Percentiles rank a stretch among this genome's conserved stretches.
Conservation (phyloP, 2,113 vertebrate genomes). For the Lipophrys pholis region DNA sequence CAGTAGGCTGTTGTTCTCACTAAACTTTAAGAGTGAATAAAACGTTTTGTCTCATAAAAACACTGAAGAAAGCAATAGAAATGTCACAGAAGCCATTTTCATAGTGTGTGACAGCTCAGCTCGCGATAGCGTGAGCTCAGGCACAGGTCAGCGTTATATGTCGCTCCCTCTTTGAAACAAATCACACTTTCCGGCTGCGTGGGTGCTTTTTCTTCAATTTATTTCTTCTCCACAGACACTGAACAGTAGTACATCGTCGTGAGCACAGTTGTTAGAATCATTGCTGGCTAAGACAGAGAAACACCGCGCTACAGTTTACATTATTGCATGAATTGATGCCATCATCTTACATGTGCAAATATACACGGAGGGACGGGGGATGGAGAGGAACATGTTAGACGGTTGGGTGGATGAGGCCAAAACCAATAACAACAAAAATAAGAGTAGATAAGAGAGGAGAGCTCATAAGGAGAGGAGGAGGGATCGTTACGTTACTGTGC, state of each 20-base stretch:
- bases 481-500: conserved; percentile 37
- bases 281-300: conserved; percentile 43
- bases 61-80: conserved; percentile 30
- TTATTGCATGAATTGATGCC: conserved; percentile 55
- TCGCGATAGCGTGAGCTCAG: conserved; percentile 26
- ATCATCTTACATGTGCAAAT: conserved; percentile 57
- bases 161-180: conserved; percentile 14
- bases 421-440: neutral
- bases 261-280: conserved; percentile 21
- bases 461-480: conserved; percentile 16
- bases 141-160: conserved; percentile 20
- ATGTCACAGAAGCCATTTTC: conserved; percentile 51
- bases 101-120: conserved; percentile 13
- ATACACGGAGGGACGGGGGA: conserved; percentile 5
- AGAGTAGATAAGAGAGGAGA: neutral
- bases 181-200: conserved; percentile 27
- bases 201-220: conserved; percentile 16
- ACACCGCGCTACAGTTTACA: conserved; percentile 29
- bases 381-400: conserved; percentile 2
- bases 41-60: conserved; percentile 46
- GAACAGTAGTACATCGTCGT: conserved; percentile 26
- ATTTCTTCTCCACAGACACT: conserved; percentile 26
- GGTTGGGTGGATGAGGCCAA: neutral
- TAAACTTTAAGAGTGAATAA: conserved; percentile 18
- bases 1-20: conserved; percentile 1